Evolutionary conservation across 2,797 vertebrate genomes (phyloP).

Genomic region (Eremophila alpestris): DNA sequence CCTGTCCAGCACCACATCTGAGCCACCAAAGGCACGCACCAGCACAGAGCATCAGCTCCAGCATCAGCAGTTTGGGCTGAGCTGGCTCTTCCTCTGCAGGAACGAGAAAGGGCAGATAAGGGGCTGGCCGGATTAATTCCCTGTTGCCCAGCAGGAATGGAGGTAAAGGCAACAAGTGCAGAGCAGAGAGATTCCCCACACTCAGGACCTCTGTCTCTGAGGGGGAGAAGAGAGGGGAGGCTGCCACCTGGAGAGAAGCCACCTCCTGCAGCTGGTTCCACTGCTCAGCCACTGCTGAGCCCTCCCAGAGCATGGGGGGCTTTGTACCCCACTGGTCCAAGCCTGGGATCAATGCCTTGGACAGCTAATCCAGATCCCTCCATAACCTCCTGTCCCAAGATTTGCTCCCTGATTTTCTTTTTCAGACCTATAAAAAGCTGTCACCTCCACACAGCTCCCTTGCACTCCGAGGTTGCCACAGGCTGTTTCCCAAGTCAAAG

Average conservation of each 20-base stretch:
- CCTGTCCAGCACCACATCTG: background rate
- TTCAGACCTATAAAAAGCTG: background rate
- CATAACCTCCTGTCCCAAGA: background rate
- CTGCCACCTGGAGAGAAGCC: background rate
- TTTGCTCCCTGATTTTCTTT: background rate
- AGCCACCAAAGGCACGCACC: rapidly evolving
- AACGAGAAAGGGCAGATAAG: background rate
- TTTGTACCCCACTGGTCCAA: rapidly evolving
- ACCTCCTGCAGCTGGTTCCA: rapidly evolving
- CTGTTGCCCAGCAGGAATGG: rapidly evolving
- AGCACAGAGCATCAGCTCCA: rapidly evolving
- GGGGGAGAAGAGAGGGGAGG: background rate
- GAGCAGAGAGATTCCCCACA: background rate
- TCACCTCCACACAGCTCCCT: background rate
- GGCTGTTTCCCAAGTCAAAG: background rate
- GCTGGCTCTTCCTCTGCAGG: background rate
- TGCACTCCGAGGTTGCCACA: rapidly evolving
- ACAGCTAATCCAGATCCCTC: rapidly evolving
- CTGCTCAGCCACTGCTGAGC: rapidly evolving
- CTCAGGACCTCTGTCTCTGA: background rate
- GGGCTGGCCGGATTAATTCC: background rate
- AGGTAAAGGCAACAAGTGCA: background rate
- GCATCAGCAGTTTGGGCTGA: background rate
- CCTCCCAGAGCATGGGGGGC: rapidly evolving
- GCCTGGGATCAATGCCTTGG: background rate